Percentiles rank a stretch among this genome's conserved stretches.
These are phyloP conservation scores for Heterotilapia buettikoferi DNA, from an alignment of 2,113 vertebrate species.

Conservation along the genomic window DNA sequence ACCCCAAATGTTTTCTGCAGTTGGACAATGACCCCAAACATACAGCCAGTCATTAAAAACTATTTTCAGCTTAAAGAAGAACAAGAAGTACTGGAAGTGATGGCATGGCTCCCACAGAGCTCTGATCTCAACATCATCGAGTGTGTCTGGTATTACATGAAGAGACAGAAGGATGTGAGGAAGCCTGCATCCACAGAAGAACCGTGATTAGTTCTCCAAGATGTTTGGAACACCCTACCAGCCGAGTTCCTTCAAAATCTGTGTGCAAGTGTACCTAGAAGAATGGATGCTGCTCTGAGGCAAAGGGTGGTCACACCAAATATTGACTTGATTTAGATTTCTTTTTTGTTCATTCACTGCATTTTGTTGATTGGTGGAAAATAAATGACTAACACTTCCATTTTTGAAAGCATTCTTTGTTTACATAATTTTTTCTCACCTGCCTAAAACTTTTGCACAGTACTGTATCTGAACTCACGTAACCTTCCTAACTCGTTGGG, in stretches of 20 bases:
- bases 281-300: background rate
- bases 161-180: background rate
- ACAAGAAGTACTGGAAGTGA: background rate
- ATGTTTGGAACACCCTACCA: background rate
- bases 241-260: background rate
- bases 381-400: background rate
- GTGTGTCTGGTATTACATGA: background rate
- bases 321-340: background rate
- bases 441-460: background rate
- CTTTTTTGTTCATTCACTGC: background rate
- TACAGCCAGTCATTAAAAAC: background rate
- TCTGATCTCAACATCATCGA: background rate
- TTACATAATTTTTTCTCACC: background rate
- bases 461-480: background rate
- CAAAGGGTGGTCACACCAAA: background rate
- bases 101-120: background rate
- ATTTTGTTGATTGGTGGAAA: background rate
- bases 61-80: background rate
- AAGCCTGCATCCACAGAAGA: background rate
- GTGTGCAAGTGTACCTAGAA: background rate
- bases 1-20: background rate
- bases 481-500: background rate
- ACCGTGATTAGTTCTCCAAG: background rate
- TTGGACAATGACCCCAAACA: background rate
- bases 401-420: background rate